phyloP scores from a whole-genome alignment of 1,140 invertebrate genomes.

The Aphaenogaster rudis region DNA sequence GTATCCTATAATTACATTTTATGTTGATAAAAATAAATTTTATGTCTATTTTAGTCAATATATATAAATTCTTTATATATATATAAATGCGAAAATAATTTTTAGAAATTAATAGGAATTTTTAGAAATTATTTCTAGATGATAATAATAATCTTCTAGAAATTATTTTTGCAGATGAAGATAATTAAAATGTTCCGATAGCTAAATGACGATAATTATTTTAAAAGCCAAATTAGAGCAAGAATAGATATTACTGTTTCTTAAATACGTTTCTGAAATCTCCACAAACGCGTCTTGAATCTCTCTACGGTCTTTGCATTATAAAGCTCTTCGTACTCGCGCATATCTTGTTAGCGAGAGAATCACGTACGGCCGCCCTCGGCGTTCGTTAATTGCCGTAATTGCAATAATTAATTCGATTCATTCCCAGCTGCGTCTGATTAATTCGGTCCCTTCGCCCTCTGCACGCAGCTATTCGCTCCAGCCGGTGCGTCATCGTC shows the following conservation, averaged over 20 bases:
- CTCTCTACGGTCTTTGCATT: conserved; percentile 42
- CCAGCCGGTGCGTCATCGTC: conserved; percentile 61
- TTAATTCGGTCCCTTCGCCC: conserved; percentile 64
- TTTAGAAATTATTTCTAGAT: no score
- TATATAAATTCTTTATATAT: not conserved
- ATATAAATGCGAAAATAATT: not conserved
- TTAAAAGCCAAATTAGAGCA: not conserved
- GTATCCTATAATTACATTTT: not conserved
- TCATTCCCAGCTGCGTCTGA: conserved; percentile 69
- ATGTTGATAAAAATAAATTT: not conserved
- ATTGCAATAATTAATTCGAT: conserved; percentile 70
- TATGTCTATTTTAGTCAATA: not conserved
- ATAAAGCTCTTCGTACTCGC: conserved; percentile 53
- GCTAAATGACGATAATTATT: not conserved
- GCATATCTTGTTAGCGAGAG: conserved; percentile 55
- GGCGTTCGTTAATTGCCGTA: conserved; percentile 65
- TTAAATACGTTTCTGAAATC: conserved; percentile 2
- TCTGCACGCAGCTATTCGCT: conserved; percentile 54
- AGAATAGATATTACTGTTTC: not conserved
- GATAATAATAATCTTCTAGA: not conserved
- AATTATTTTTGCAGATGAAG: not conserved
- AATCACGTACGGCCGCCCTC: conserved; percentile 43
- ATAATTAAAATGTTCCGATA: not conserved
- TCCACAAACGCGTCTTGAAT: conserved; percentile 35
- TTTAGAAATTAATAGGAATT: no score